Evolutionary conservation across 2,113 vertebrate species (phyloP).

Genomic region (Mesembrinibis cayennensis): DNA sequence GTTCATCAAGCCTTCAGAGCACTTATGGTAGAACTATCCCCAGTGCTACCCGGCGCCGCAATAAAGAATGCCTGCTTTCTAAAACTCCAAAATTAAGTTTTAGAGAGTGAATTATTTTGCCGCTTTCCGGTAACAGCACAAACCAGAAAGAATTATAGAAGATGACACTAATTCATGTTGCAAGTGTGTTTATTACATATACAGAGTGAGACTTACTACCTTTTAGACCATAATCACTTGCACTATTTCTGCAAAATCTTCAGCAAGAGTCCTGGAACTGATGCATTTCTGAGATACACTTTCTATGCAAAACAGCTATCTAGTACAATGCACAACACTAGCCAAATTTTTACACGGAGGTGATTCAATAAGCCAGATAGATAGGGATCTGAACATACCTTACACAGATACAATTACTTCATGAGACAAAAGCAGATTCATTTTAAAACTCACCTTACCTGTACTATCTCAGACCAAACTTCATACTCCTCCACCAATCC

Average conservation of each 20-base stretch:
- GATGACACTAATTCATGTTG: background rate
- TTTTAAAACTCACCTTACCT: constrained; percentile 6
- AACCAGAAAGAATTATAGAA: background rate
- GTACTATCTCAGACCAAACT: background rate
- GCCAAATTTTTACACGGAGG: background rate
- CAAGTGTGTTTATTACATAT: background rate
- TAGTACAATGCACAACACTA: background rate
- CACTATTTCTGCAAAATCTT: background rate
- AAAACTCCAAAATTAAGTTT: no score
- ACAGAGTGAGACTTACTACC: background rate
- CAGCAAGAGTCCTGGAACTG: background rate
- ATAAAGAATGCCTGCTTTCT: no score
- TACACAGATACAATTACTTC: background rate
- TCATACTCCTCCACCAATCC: background rate
- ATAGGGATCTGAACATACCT: background rate
- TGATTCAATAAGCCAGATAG: background rate
- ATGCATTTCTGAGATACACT: background rate
- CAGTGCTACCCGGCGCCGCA: no score
- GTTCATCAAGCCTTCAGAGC: no score
- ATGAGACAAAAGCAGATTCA: background rate
- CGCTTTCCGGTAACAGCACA: no score
- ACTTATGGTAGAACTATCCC: no score
- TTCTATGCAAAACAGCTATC: background rate
- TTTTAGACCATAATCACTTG: background rate
- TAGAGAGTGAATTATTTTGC: no score